Base-by-base conservation (phyloP, 2,113 vertebrate species). In the Crotophaga sulcirostris region DNA sequence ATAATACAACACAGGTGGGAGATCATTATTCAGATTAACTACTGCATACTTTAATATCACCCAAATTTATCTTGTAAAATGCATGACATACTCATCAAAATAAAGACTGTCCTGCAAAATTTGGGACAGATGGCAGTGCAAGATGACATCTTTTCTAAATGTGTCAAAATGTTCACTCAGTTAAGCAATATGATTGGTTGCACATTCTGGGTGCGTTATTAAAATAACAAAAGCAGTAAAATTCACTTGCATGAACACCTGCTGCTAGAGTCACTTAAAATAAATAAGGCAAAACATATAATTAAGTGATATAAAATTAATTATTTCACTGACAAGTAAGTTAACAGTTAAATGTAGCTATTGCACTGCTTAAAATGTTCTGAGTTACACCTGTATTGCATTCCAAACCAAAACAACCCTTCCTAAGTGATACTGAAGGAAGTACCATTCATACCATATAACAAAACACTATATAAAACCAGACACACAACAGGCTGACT, bases 91-190 rank as follows among this genome's bases (percentile, higher is more conserved):
- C 47, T 91, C 85, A 90, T 96, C 93, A 97, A 93, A 97, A 95
- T 89, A 96, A 96, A 97, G 89, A 97, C 69, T 92, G 94, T 95
- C 96, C 96, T 96, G 90, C 92, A 96, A 84, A 96, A 94, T 92
- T 96, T 94, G 88, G 96, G 94, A 96, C 96, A 97, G 96, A 97
- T 96, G 96, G 96, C 85, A 92, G 80, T 78, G 86, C 76, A 97
- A 97, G 90, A 97, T 97, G 85, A 96, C 93, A 96, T 96, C 56
- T 92, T 97, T 93, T 95, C 93, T 60, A 94, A 95, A 97, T 92
- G 90, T 96, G 92, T 96, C 96, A 96, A 84, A 97, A 94, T 95
- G 90, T 95, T 95, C 90, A 81, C 60, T 96, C 69, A 84, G 74
- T 94, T 42, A 87, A 81, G 82, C n/a, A 87, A 60, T 68, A 47